Percentiles rank a stretch among this genome's conserved stretches.
These are phyloP conservation scores for Urocitellus parryii DNA, from an alignment of 2,113 vertebrate species.

Conservation along the genomic window DNA sequence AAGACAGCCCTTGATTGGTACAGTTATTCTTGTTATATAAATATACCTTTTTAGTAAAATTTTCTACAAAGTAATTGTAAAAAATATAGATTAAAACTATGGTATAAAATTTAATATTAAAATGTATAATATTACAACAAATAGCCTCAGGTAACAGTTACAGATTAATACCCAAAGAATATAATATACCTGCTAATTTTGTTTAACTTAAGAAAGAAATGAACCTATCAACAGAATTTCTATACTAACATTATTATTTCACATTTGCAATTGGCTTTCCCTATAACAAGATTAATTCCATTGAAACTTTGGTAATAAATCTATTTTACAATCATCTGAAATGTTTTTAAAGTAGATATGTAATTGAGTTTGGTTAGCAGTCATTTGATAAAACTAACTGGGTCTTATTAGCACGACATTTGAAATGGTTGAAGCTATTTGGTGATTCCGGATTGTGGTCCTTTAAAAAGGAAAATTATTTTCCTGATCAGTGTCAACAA, in stretches of 20 bases:
- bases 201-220: constrained; percentile 33
- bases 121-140: background rate
- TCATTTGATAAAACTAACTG: constrained; percentile 25
- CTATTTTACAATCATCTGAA: constrained; percentile 12
- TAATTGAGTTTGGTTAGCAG: constrained; percentile 25
- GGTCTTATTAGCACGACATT: background rate
- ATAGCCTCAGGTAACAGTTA: background rate
- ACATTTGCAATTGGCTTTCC: constrained; percentile 19
- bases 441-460: background rate
- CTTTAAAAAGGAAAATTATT: constrained; percentile 25
- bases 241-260: background rate
- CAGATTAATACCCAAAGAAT: background rate
- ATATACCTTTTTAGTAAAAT: background rate
- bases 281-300: background rate
- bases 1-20: background rate
- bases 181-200: background rate
- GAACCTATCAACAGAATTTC: background rate
- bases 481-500: background rate
- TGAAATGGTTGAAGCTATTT: constrained; percentile 35
- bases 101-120: background rate
- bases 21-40: background rate
- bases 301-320: constrained; percentile 5
- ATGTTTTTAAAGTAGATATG: constrained; percentile 46
- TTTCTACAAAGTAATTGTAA: constrained; percentile 33
- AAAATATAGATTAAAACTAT: background rate